A percentile compares a stretch with the other conserved stretches of the same genome.
Conservation (phyloP, 2,113 vertebrate species). For the Microcebus jonahi region DNA sequence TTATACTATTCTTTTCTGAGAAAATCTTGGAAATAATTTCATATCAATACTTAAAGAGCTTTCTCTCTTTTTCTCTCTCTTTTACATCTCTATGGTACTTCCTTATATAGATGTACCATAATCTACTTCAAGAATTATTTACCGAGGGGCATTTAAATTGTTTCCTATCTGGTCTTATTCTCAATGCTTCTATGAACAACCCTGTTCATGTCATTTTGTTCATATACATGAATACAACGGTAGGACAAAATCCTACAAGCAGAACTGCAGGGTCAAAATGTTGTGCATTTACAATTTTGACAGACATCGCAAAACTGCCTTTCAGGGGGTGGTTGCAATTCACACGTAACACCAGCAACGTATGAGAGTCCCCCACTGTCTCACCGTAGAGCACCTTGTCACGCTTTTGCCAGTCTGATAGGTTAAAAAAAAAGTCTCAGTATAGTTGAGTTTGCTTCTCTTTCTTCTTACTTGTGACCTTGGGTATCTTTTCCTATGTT, state of each 20-base stretch:
- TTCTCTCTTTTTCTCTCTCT: neutral
- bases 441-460: neutral
- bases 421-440: neutral
- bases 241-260: neutral
- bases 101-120: neutral
- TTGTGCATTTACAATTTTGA: neutral
- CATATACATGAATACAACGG: neutral
- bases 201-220: neutral
- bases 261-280: neutral
- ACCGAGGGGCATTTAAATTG: neutral
- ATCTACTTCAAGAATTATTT: neutral
- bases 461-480: neutral
- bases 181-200: accelerated
- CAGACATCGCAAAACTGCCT: neutral
- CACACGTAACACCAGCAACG: neutral
- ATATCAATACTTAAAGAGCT: neutral
- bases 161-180: neutral
- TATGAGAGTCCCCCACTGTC: neutral
- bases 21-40: conserved; percentile 9
- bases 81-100: neutral
- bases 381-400: neutral
- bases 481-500: neutral
- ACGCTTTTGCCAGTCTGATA: neutral
- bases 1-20: neutral
- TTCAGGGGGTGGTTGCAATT: neutral